These are phyloP conservation scores for Mustela erminea DNA, from an alignment of 2,797 vertebrate genomes.

Conservation along the genomic window DNA sequence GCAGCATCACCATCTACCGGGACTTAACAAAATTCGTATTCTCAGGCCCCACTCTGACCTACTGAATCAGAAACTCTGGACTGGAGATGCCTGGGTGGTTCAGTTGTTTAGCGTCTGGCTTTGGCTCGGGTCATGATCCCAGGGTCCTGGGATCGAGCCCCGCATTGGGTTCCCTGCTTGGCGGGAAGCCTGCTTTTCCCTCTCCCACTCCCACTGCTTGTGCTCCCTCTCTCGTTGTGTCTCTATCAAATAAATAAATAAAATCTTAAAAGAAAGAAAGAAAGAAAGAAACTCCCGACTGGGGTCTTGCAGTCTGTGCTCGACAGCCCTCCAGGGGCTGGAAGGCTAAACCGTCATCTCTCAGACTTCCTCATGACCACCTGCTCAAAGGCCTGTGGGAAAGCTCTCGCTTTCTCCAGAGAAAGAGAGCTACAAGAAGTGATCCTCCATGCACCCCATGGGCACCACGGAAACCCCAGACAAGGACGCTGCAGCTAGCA, in stretches of 20 bases:
- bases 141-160: too few relatives aligned
- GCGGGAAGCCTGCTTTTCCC: too few relatives aligned
- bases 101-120: too few relatives aligned
- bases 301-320: background rate
- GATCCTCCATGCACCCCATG: accelerated
- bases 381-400: background rate
- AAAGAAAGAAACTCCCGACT: background rate
- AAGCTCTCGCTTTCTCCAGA: background rate
- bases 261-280: too few relatives aligned
- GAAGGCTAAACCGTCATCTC: background rate
- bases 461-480: background rate
- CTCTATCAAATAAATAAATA: too few relatives aligned
- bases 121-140: too few relatives aligned
- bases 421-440: background rate
- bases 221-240: too few relatives aligned
- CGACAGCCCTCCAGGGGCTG: background rate
- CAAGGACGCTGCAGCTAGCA: background rate
- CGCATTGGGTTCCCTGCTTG: too few relatives aligned
- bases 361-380: background rate
- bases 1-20: too few relatives aligned
- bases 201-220: too few relatives aligned
- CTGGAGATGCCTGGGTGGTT: too few relatives aligned
- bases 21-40: background rate
- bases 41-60: background rate
- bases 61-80: background rate